Conservation (phyloP, 2,888 invertebrate genomes). For the Synergus japonicus region DNA sequence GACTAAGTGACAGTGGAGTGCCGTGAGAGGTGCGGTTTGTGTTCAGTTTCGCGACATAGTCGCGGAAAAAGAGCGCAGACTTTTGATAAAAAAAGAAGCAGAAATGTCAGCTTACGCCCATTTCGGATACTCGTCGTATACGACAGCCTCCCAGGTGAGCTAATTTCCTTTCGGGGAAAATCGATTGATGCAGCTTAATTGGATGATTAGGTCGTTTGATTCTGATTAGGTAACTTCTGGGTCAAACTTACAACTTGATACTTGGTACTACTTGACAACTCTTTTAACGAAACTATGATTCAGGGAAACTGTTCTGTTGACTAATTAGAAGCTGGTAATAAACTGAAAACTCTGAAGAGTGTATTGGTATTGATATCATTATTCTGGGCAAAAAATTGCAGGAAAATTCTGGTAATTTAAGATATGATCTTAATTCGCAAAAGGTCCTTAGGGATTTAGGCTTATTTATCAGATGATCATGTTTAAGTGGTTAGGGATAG, state of each 20-base stretch:
- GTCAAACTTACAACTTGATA: neutral
- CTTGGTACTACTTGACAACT: no score
- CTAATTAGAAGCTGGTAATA: neutral
- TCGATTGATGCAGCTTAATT: neutral
- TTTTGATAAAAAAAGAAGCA: slow-evolving; percentile 41
- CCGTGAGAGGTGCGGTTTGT: slow-evolving; percentile 58
- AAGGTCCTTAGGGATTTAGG: neutral
- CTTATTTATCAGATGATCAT: slow-evolving; percentile 12
- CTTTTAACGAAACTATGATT: neutral
- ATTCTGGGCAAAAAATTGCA: neutral
- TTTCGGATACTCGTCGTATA: slow-evolving; percentile 94
- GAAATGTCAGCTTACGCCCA: slow-evolving; percentile 91
- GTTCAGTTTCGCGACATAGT: slow-evolving; percentile 46
- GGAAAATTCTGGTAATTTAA: neutral
- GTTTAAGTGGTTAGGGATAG: slow-evolving; percentile 19
- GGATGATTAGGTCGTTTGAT: neutral
- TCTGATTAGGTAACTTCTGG: neutral
- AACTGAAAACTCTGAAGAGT: neutral
- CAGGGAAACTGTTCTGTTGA: neutral
- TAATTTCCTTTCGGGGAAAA: slow-evolving; percentile 1
- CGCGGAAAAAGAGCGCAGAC: slow-evolving; percentile 16
- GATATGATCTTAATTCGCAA: slow-evolving; percentile 5
- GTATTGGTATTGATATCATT: neutral
- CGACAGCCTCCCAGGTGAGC: slow-evolving; percentile 94
- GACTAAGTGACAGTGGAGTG: slow-evolving; percentile 56